Base-by-base conservation (phyloP, 2,888 invertebrate species). In the Luperina testacea region DNA sequence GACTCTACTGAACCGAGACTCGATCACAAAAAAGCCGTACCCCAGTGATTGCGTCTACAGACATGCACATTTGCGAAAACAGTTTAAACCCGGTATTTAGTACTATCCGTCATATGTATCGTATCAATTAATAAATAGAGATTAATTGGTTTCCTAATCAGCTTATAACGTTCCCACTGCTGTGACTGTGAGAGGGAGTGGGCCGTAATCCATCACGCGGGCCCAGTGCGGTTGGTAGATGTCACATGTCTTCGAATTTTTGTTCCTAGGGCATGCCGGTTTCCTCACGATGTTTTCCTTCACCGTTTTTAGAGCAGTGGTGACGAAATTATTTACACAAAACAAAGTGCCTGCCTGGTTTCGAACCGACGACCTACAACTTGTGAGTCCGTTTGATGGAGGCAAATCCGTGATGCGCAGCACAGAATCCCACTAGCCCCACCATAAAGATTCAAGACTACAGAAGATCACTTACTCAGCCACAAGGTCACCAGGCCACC, bases 401-500 rank as follows among this genome's bases (percentile, higher is more conserved):
- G 1, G 38, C 7, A 17, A 38, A 17, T 63, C 17, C 9, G 7
- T 13, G 0, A 61, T 15, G 11, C 11, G 2, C 27, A 45, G 2
- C 45, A 27, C 38, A 59, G 57, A 53, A 72, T 32, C 13, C 42
- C 11, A 72, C 17, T 59, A 7, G 48, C 45, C 57, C 53, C 20
- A 57, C 13, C 9, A 13, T 63, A 32, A 82, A 59, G 38, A 73
- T 48, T 38, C 24, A 78, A n/a, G 24, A 72, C 65, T 17, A 72
- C 38, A 27, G 11, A 27, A 81, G 59, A 63, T 72, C 53, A 73
- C 38, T 64, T n/a, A 81, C n/a, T 72, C 48, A 57, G 57, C 32
- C 38, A 42, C 57, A 53, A 77, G 76, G 83, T 71, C 74, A 83
- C 72, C 45, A 63, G 75, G 77, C 74, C 78, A 78, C 65, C 11